Percentiles rank a stretch among this genome's conserved stretches.
phyloP scores from a whole-genome alignment of 2,113 vertebrate species.

The Phoenicopterus ruber region DNA sequence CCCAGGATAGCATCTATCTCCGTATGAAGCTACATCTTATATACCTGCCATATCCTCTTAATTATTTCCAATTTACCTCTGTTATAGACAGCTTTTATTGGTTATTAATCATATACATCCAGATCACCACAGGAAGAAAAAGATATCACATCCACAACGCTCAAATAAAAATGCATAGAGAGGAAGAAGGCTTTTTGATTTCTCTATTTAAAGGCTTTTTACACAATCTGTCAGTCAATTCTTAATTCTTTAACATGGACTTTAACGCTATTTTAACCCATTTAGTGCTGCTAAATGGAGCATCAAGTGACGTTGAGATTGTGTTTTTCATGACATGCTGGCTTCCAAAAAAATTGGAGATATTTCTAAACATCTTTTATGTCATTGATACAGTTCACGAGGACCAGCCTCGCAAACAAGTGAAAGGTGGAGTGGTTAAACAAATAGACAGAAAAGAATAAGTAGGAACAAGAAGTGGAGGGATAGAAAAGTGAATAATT shows the following conservation, averaged over 20 bases:
- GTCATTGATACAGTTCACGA: not conserved
- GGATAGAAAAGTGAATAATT: not conserved
- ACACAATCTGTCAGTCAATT: not conserved
- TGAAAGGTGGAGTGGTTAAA: not conserved
- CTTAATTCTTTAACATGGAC: not conserved
- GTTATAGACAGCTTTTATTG: not conserved
- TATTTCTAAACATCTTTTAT: not conserved
- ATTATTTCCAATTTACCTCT: constrained; percentile 4
- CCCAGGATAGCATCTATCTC: not conserved
- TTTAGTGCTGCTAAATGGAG: not conserved
- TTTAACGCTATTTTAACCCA: not conserved
- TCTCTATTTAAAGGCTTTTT: not conserved
- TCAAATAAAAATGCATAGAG: not conserved
- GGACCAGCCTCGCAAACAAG: not conserved
- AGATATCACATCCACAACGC: not conserved
- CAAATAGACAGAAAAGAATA: not conserved
- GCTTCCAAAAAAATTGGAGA: not conserved
- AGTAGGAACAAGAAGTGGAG: not conserved
- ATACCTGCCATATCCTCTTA: not conserved
- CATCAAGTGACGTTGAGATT: not conserved
- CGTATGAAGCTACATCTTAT: not conserved
- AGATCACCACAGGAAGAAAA: not conserved
- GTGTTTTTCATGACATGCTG: not conserved
- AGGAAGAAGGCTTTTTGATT: not conserved
- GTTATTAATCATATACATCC: not conserved